Evolutionary conservation across 2,797 vertebrate species (phyloP), one percentile per base, ranked within the genome.

Genomic region (Ptychobarbus kaznakovi): DNA sequence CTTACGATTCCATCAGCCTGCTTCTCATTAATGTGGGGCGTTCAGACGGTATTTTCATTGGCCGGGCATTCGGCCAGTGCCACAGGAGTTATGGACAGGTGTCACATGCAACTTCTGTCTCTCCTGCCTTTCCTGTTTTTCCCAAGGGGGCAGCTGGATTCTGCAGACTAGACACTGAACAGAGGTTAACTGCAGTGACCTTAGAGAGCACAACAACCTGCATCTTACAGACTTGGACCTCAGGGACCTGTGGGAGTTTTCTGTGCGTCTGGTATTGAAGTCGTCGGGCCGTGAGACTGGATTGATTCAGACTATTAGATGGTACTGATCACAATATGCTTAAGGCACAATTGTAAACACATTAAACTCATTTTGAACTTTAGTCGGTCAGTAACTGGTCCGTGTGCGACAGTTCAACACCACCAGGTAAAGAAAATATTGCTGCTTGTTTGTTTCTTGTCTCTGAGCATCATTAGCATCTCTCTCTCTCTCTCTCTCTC

Each of bases 321-420:
- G 92, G 92, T 91, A 93, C 91, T 90, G 91, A 92, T 91, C 93
- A 92, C 91, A 92, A 92, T 92, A 92, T 93, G 92, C 94, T 94
- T 94, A 94, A 93, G 92, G 92, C 91, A 92, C 92, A 91, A 94
- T 94, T 94, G 94, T 92, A 93, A 91, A 93, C 92, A 93, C 91
- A 94, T 94, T 95, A 95, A 92, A 91, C 92, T 92, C 87, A 87
- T 92, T 93, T 92, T 94, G 92, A 94, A 92, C 93, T 93, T 90
- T 93, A 92, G 92, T 93, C 92, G 93, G 92, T 74, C 16, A 63
- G 61, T 80, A 90, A 90, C 92, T 92, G 93, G 92, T 94, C 92
- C 18, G 6, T 53, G 73, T 68, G 35, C 42, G 40, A 49, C 58
- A 51, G 40, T 35, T 61, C 3, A 38, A 51, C 22, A 74, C 25